Conservation (phyloP, 2,113 vertebrate genomes). For the Sapayoa aenigma region DNA sequence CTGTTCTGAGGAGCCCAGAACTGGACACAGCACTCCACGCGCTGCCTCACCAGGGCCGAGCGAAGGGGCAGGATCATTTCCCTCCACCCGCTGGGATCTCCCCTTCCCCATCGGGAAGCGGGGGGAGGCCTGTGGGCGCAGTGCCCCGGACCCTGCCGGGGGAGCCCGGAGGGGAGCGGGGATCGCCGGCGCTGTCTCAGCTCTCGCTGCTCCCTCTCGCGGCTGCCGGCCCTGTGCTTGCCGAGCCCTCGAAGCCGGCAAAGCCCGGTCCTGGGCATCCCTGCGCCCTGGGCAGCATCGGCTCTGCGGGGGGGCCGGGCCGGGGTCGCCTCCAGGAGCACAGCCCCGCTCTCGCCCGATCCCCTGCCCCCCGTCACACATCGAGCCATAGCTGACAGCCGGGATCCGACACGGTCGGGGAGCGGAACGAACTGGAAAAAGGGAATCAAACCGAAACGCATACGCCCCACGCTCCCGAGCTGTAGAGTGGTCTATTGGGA, state of each 20-base stretch:
- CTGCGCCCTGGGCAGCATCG: background rate
- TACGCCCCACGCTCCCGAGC: accelerated
- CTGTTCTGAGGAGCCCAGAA: background rate
- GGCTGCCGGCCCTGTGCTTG: background rate
- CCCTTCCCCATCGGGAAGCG: background rate
- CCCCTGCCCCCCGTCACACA: no score
- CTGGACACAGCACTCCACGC: accelerated
- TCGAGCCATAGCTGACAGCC: accelerated
- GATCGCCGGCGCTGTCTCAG: background rate
- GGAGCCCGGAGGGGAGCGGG: background rate
- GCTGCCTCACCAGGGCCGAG: accelerated
- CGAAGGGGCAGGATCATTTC: background rate
- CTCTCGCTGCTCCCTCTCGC: background rate
- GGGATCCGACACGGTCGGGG: background rate
- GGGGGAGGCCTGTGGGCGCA: background rate
- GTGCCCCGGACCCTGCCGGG: background rate
- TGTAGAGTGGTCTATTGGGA: background rate
- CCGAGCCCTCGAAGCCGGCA: background rate
- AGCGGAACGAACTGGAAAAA: background rate
- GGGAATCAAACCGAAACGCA: no score
- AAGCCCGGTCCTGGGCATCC: background rate
- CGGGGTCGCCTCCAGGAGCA: background rate
- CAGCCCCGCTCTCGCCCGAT: background rate
- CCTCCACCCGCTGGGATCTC: background rate
- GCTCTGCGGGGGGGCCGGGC: background rate